Evolutionary conservation across 2,113 vertebrate genomes (phyloP), one percentile per base, ranked within the genome.

Genomic region (Festucalex cinctus): DNA sequence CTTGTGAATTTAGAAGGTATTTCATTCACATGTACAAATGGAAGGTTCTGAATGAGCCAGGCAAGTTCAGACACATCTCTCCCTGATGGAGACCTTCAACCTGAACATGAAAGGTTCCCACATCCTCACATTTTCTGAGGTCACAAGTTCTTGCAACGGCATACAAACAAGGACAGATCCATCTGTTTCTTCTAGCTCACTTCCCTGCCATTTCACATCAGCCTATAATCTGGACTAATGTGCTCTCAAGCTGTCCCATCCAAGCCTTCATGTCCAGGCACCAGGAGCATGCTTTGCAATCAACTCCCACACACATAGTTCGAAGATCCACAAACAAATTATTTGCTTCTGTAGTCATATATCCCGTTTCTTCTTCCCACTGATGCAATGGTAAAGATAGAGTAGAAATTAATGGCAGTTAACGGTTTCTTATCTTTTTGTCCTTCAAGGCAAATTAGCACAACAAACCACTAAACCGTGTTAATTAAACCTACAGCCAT

Each of bases 51-150:
- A 82, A 78, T 75, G 76, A 75, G 75, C 43, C 22, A 22, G 68
- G 80, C 89, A 75, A 66, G 91, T 83, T 53, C 3, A 58, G 85
- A 76, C 90, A 81, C 78, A 88, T 73, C 74, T 72, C 75, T 80
- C 75, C 78, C 85, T 79, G 85, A 89, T 87, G 82, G 77, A 79
- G 88, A 79, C 78, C 81, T 77, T 86, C 80, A 86, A 82, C 79
- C 78, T 83, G 77, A 89, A 87, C 87, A 91, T 91, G 81, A 91
- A 90, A 90, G 87, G 51, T 82, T 83, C 79, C 75, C 85, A 88
- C 84, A 71, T 84, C 81, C 84, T 69, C 78, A 82, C 88, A 85
- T 84, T 83, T 80, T 85, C 78, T 77, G 53, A 35, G 65, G 80
- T 66, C 73, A 68, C 75, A 24, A 83, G 84, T 84, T 82, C 82